These are phyloP conservation scores for Pimephales promelas DNA, from an alignment of 2,113 vertebrate genomes.

Conservation along the genomic window DNA sequence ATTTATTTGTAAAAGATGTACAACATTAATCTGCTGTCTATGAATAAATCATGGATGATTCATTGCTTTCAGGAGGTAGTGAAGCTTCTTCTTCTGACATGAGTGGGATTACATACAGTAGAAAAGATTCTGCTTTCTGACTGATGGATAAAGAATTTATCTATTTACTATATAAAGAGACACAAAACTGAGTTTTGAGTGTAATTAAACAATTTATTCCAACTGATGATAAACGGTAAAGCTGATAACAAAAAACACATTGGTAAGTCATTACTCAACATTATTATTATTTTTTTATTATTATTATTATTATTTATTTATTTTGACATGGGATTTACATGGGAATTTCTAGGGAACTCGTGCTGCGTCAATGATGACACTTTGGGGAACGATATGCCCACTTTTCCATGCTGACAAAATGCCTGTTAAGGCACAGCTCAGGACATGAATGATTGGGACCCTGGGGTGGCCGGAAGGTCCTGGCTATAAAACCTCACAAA, in stretches of 20 bases:
- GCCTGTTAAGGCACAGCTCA: too few species aligned
- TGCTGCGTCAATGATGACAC: too few species aligned
- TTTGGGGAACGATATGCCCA: too few species aligned
- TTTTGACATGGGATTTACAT: too few species aligned
- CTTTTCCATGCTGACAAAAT: too few species aligned
- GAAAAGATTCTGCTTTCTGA: neutral
- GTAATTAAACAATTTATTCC: neutral
- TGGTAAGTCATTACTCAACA: too few species aligned
- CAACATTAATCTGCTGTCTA: neutral
- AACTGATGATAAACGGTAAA: neutral
- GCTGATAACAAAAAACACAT: neutral
- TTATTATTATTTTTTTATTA: too few species aligned
- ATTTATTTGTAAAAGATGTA: neutral
- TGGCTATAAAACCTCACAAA: too few species aligned
- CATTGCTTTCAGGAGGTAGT: neutral
- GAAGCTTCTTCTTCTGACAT: slow-evolving; percentile 17
- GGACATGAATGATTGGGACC: too few species aligned
- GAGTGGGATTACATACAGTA: neutral
- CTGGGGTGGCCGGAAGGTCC: too few species aligned
- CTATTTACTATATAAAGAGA: neutral
- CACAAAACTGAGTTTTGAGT: neutral
- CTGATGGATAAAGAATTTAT: neutral
- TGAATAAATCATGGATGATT: neutral
- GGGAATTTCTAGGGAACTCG: too few species aligned
- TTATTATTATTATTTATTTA: too few species aligned